These are phyloP conservation scores for Rhynchomys soricoides DNA, from an alignment of 2,113 vertebrate genomes.

Conservation along the genomic window DNA sequence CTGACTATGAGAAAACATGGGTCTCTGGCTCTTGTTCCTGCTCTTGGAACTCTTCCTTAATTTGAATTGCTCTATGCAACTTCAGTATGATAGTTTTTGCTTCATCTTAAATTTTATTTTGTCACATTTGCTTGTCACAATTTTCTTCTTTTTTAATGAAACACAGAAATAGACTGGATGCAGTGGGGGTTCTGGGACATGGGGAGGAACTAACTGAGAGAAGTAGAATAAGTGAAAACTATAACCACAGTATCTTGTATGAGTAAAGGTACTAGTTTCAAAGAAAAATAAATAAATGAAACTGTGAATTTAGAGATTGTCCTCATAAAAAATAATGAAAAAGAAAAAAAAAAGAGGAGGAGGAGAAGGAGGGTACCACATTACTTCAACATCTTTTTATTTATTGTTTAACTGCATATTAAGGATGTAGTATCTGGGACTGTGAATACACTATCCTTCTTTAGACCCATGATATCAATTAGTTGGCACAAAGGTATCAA, in stretches of 20 bases:
- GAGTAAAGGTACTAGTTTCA: neutral
- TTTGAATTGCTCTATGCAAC: neutral
- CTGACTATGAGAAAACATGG: neutral
- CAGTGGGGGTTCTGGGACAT: neutral
- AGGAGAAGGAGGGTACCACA: neutral
- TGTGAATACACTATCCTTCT: neutral
- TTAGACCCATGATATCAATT: constrained; percentile 5
- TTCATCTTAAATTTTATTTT: neutral
- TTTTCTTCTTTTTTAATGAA: neutral
- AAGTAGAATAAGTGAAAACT: neutral
- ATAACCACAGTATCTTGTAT: neutral
- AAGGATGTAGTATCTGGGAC: neutral
- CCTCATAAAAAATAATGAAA: neutral
- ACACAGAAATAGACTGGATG: neutral
- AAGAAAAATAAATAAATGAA: neutral
- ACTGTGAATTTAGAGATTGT: neutral
- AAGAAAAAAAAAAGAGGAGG: no score
- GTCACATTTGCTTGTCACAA: neutral
- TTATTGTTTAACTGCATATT: neutral
- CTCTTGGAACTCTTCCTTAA: neutral
- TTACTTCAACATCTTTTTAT: neutral
- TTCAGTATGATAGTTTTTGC: neutral
- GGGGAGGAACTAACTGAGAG: neutral
- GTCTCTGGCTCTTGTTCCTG: neutral
- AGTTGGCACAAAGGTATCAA: neutral